Conservation (phyloP, 2,888 invertebrate species). For the Dione juno region DNA sequence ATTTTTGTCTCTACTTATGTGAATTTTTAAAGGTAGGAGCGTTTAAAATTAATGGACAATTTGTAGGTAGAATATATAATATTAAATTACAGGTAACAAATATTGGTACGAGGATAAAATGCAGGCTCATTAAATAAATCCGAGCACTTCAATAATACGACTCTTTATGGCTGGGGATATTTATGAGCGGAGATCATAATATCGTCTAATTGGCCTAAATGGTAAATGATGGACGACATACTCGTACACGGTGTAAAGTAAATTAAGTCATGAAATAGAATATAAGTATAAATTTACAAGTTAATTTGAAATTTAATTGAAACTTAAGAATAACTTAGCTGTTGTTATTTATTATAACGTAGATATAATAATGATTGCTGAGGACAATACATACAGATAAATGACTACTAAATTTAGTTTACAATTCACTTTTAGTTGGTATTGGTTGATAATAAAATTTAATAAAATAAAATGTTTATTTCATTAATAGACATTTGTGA, state of each 20-base stretch:
- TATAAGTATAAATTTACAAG: constrained; percentile 12
- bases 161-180: constrained; percentile 6
- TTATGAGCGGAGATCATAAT: constrained; percentile 17
- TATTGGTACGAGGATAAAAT: not conserved
- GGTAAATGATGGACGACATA: constrained; percentile 15
- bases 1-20: too few species aligned
- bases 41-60: not conserved
- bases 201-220: constrained; percentile 19
- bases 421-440: constrained; percentile 1
- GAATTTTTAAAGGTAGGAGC: too few species aligned
- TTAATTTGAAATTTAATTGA: not conserved
- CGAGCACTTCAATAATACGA: constrained; percentile 7
- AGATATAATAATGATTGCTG: not conserved
- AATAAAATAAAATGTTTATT: too few species aligned
- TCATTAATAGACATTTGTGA: too few species aligned
- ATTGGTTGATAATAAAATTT: not conserved
- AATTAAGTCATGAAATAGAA: constrained; percentile 9
- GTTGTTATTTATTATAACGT: not conserved
- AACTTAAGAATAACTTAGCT: not conserved
- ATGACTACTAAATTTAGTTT: constrained; percentile 2
- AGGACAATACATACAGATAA: not conserved
- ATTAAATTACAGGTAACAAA: not conserved
- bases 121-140: constrained; percentile 19
- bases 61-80: not conserved
- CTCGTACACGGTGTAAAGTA: constrained; percentile 4